Conservation (phyloP, 2,113 vertebrate genomes). For the Panthera tigris region DNA sequence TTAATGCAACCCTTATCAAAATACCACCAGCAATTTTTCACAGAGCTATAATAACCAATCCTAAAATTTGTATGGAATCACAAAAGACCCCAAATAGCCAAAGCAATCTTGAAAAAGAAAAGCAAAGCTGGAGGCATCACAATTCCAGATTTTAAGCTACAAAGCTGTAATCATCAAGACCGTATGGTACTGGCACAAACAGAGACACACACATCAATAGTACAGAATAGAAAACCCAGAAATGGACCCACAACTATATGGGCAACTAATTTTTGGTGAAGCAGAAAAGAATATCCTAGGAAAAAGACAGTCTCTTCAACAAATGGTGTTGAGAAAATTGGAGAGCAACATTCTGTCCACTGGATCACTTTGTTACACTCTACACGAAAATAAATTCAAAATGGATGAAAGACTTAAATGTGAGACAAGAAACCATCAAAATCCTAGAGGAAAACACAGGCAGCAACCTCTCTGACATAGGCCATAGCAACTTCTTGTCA, state of each 20-base stretch:
- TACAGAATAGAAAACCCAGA: background rate
- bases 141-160: background rate
- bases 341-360: background rate
- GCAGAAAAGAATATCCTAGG: background rate
- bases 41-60: background rate
- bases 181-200: background rate
- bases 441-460: background rate
- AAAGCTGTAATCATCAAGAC: background rate
- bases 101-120: background rate
- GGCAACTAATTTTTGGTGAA: background rate
- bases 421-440: background rate
- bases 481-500: background rate
- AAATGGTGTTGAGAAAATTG: background rate
- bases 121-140: background rate
- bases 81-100: background rate
- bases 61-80: background rate
- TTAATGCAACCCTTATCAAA: background rate
- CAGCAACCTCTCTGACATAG: background rate
- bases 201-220: background rate
- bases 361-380: background rate
- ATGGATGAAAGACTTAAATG: background rate
- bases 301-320: background rate
- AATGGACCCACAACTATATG: background rate
- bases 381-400: background rate
- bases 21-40: background rate